Conservation (phyloP, 2,113 vertebrate genomes). For the Dasyprocta punctata region DNA sequence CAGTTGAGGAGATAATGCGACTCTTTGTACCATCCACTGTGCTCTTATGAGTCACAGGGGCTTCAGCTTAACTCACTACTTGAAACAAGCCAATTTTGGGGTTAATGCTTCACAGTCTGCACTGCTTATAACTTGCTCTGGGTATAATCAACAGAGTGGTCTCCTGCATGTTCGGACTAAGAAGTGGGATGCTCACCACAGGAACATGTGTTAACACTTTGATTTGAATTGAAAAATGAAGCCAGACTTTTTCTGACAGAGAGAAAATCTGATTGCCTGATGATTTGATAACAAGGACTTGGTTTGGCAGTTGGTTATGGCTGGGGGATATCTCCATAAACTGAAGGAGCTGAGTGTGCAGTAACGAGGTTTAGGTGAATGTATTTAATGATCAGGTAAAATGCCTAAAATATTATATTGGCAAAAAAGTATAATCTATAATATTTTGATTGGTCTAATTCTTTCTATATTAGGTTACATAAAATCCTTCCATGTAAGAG, state of each 20-base stretch:
- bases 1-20: no score
- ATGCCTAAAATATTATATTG: not conserved
- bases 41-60: no score
- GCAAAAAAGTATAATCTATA: not conserved
- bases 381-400: not conserved
- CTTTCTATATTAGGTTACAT: not conserved
- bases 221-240: not conserved
- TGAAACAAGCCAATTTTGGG: no score
- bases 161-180: not conserved
- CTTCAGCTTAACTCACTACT: no score
- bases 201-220: not conserved
- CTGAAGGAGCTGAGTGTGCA: not conserved
- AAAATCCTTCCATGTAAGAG: not conserved
- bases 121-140: no score
- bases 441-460: constrained; percentile 20
- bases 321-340: not conserved
- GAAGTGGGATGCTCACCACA: not conserved
- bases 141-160: no score
- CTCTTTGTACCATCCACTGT: no score
- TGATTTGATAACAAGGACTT: not conserved
- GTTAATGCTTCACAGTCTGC: no score
- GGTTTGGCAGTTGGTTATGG: not conserved
- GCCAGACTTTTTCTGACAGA: not conserved
- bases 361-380: not conserved
- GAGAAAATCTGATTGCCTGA: not conserved